Base-by-base conservation (phyloP, 2,888 invertebrate species). In the Petrolisthes cinctipes region DNA sequence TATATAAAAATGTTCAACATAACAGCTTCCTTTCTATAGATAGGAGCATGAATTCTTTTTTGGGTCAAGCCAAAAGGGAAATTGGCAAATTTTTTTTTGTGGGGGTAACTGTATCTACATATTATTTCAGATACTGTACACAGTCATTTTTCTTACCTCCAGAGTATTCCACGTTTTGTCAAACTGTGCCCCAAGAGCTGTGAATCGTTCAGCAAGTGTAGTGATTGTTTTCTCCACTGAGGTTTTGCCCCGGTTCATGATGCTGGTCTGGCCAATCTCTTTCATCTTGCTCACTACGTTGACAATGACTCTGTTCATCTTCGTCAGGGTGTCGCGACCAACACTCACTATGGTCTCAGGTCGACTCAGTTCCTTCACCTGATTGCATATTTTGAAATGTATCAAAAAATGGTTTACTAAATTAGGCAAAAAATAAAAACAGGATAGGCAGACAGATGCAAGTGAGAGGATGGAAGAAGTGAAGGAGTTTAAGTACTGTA, bases 301-400 rank as follows among this genome's bases (percentile, higher is more conserved):
- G 11, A 90, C 90, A 57, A 90, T 85, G 76, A 90, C 90, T 5
- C 90, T 79, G 79, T 90, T 90, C 90, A 90, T 90, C 80, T 89
- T 90, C 57, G 73, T 20, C 51, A 89, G 82, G 4, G 90, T 90
- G 11, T 89, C 79, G 14, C 83, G 79, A 17, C 90, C 86, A 4
- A 89, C 85, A 11, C 71, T 83, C 7, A 79, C 84, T 7, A 90
- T 84, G 51, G 84, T 84, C 56, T 86, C 75, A 4, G 89, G 90
- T 14, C 86, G 86, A 56, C 88, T 87, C 66, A 90, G 80, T 2
- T 75, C 79, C 81, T 90, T 90, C n/a, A 90, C 56, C 90, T 89
- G 85, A 53, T 20, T n/a, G 23, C 20, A 14, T 14, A 11, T 37
- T 2, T 11, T 1, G 20, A 79, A 23, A 51, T 14, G 14, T 14